phyloP scores from a whole-genome alignment of 2,113 vertebrate species.

The Zosterops borbonicus region DNA sequence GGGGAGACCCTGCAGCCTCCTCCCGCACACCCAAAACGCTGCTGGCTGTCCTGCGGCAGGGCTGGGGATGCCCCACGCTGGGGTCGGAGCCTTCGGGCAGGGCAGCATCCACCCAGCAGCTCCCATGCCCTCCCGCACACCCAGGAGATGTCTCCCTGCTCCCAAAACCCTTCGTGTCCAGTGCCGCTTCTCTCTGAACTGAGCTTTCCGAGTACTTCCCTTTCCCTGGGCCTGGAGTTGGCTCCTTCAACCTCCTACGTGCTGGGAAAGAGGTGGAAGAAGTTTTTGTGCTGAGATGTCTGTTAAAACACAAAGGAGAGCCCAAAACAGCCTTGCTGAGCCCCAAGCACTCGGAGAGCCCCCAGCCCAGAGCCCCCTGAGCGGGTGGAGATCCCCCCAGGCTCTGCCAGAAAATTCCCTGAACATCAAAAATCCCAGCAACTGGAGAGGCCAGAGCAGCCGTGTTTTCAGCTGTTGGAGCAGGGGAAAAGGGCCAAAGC shows the following conservation, averaged over 20 bases:
- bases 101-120: neutral
- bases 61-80: neutral
- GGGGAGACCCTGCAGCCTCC: neutral
- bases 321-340: neutral
- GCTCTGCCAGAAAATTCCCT: neutral
- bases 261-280: neutral
- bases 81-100: fast-evolving
- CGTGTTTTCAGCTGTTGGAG: neutral
- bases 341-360: fast-evolving
- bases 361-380: fast-evolving
- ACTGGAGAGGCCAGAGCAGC: fast-evolving
- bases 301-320: neutral
- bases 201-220: fast-evolving
- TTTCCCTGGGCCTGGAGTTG: neutral
- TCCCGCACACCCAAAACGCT: neutral
- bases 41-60: neutral
- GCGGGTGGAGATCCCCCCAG: fast-evolving
- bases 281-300: neutral
- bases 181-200: fast-evolving
- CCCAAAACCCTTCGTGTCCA: fast-evolving
- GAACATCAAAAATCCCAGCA: neutral
- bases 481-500: neutral
- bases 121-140: neutral
- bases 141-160: fast-evolving
- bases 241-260: neutral